A percentile compares a stretch with the other conserved stretches of the same genome.
phyloP scores from a whole-genome alignment of 2,113 vertebrate species.

The Bungarus multicinctus region DNA sequence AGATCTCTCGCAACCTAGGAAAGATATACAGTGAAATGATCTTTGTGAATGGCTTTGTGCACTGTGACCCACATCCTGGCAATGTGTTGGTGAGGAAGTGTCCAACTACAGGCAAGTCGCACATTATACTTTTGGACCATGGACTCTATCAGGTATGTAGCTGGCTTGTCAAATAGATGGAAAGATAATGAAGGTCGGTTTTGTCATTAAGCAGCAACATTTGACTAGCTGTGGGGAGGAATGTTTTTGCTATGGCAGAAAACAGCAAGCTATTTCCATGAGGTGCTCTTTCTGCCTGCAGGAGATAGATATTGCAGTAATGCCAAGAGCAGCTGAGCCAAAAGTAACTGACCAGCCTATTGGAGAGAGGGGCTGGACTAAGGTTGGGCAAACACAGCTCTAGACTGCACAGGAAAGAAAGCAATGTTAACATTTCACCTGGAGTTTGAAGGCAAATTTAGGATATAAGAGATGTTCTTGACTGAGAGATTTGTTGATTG shows the following conservation, averaged over 20 bases:
- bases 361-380: not conserved
- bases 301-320: not conserved
- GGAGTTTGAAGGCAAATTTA: not conserved
- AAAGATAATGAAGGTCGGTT: not conserved
- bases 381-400: not conserved
- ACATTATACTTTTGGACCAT: conserved; percentile 92
- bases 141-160: conserved; percentile 91
- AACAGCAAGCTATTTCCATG: not conserved
- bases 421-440: not conserved
- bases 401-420: not conserved
- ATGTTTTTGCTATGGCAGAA: not conserved
- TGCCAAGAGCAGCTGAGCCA: not conserved
- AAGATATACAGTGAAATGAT: conserved; percentile 98
- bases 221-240: not conserved
- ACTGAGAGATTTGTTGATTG: not conserved
- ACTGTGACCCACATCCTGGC: conserved; percentile 96
- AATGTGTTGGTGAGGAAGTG: conserved; percentile 88
- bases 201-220: not conserved
- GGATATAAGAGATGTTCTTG: not conserved
- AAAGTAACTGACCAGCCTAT: not conserved
- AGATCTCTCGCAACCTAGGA: conserved; percentile 91
- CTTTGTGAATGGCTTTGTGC: conserved; percentile 94
- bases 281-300: not conserved
- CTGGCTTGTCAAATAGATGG: not conserved
- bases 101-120: conserved; percentile 71